These are phyloP conservation scores for Spea bombifrons DNA, from an alignment of 2,113 vertebrate genomes.

Conservation along the genomic window DNA sequence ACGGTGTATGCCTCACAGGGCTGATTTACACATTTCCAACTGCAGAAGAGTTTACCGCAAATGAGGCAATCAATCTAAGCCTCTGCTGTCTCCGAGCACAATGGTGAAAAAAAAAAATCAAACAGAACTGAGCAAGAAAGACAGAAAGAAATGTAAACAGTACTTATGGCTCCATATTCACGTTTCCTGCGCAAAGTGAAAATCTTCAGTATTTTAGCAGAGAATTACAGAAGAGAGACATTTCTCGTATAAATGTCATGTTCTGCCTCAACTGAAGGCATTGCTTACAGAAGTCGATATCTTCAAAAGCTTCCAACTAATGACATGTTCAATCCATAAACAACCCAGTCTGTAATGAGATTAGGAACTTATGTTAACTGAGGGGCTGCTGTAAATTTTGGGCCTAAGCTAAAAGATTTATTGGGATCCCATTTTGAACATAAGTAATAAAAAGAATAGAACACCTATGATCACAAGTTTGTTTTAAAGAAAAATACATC, in stretches of 20 bases:
- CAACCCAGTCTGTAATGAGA: neutral
- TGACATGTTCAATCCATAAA: neutral
- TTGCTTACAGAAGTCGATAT: too few species aligned
- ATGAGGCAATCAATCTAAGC: conserved; percentile 36
- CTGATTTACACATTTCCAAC: conserved; percentile 25
- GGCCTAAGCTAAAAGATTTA: too few species aligned
- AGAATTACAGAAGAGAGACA: neutral
- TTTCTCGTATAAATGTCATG: too few species aligned
- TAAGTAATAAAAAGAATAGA: too few species aligned
- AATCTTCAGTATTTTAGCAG: neutral
- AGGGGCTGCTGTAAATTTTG: too few species aligned
- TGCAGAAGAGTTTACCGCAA: conserved; percentile 20
- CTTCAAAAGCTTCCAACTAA: neutral
- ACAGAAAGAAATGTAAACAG: conserved; percentile 10
- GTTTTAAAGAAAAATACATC: too few species aligned
- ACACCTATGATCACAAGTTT: too few species aligned
- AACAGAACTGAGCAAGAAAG: conserved; percentile 20
- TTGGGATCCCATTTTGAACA: too few species aligned
- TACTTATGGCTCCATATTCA: conserved; percentile 18
- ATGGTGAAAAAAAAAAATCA: conserved; percentile 21
- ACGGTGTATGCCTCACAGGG: neutral
- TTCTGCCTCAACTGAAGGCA: too few species aligned
- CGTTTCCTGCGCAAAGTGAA: neutral
- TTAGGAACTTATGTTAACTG: neutral
- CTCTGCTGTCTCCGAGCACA: conserved; percentile 23